phyloP scores from a whole-genome alignment of 2,113 vertebrate species.

The Chaetodon trifascialis region DNA sequence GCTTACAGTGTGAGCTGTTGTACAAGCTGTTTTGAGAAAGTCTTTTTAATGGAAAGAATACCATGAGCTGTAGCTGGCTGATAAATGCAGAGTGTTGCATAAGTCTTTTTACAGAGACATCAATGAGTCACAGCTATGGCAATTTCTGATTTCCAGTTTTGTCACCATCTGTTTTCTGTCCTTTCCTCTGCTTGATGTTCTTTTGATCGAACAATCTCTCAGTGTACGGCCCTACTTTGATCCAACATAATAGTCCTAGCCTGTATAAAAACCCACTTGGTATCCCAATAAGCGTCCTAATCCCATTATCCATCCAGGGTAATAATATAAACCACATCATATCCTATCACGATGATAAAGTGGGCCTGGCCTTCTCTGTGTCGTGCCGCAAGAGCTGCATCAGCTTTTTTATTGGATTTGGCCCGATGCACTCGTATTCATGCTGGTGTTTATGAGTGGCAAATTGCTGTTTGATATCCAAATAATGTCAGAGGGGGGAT shows the following conservation, averaged over 20 bases:
- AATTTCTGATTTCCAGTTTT: constrained; percentile 65
- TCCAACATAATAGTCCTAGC: constrained; percentile 50
- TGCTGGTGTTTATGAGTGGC: constrained; percentile 74
- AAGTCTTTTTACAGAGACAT: constrained; percentile 48
- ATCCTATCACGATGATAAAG: constrained; percentile 77
- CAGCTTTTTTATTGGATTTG: constrained; percentile 73
- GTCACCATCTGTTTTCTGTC: constrained; percentile 61
- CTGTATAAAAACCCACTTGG: constrained; percentile 60
- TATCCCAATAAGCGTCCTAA: constrained; percentile 70
- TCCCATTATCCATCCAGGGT: constrained; percentile 73
- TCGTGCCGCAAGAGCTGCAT: constrained; percentile 51
- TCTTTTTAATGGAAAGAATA: constrained; percentile 36
- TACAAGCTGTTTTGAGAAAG: constrained; percentile 41
- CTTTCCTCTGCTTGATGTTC: constrained; percentile 50
- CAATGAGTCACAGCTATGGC: constrained; percentile 69
- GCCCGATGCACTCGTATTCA: constrained; percentile 56
- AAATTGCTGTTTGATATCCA: constrained; percentile 81
- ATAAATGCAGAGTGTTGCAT: constrained; percentile 60
- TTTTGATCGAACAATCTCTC: constrained; percentile 61
- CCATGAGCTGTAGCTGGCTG: constrained; percentile 46
- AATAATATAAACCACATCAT: constrained; percentile 76
- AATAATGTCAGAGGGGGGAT: constrained; percentile 67
- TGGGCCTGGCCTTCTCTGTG: constrained; percentile 55
- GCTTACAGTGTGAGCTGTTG: constrained; percentile 22
- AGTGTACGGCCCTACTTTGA: constrained; percentile 58